These are phyloP conservation scores for Sinocyclocheilus anshuiensis DNA, from an alignment of 2,113 vertebrate genomes.

Conservation along the genomic window DNA sequence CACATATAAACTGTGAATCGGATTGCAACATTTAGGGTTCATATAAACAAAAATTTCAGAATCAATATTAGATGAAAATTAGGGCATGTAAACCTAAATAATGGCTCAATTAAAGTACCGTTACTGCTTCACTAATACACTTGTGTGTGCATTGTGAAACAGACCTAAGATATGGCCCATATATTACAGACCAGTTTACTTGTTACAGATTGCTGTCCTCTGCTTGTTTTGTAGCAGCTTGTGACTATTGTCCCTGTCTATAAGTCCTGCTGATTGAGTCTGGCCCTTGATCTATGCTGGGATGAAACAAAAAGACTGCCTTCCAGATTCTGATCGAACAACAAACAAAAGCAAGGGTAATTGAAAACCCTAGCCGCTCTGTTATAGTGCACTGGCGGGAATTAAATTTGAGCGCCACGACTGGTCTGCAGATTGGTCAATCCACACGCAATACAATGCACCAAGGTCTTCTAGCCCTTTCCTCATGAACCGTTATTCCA, in stretches of 20 bases:
- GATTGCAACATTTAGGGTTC: neutral
- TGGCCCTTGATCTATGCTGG: conserved; percentile 37
- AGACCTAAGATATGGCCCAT: neutral
- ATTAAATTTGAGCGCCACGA: conserved; percentile 39
- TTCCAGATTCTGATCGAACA: conserved; percentile 39
- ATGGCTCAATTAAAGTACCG: neutral
- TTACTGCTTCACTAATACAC: neutral
- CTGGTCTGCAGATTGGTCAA: conserved; percentile 44
- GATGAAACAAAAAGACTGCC: conserved; percentile 52
- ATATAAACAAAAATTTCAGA: neutral
- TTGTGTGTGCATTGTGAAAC: neutral
- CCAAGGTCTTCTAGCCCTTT: conserved; percentile 1
- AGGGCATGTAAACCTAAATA: neutral
- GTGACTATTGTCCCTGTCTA: conserved; percentile 27
- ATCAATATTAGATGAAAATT: neutral
- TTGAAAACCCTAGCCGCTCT: conserved; percentile 44
- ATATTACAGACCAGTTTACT: conserved; percentile 8
- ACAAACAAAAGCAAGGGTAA: conserved; percentile 48
- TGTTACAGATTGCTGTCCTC: conserved; percentile 23
- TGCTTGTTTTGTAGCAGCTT: conserved; percentile 38
- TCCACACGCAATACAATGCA: conserved; percentile 28
- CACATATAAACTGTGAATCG: neutral
- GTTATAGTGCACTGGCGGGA: conserved; percentile 33
- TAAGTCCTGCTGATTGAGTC: conserved; percentile 40
- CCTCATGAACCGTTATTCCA: neutral